Evolutionary conservation across 1,140 invertebrate genomes (phyloP).

Genomic region (Phymorhynchus buccinoides): DNA sequence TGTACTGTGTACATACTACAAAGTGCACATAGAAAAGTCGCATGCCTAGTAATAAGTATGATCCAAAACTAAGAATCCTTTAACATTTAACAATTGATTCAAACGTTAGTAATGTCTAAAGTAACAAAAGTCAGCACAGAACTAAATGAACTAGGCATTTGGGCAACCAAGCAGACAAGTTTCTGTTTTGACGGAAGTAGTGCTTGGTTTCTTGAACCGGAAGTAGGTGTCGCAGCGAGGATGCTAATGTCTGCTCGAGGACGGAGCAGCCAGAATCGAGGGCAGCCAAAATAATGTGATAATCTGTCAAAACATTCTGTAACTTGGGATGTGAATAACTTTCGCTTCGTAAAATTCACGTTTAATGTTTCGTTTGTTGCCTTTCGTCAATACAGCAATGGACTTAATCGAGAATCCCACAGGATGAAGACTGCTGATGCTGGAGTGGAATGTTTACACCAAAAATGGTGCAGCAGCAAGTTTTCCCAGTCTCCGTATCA

Average conservation of each 20-base stretch:
- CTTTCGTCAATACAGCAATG: neutral
- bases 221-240: slow-evolving; percentile 40
- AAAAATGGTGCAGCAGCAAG: slow-evolving; percentile 37
- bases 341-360: slow-evolving; percentile 8
- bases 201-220: slow-evolving; percentile 19
- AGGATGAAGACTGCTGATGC: slow-evolving; percentile 27
- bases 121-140: no score
- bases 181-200: slow-evolving; percentile 31
- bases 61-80: no score
- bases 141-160: no score
- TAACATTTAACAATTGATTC: no score
- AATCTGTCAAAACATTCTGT: neutral
- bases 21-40: no score
- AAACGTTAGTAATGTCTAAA: no score
- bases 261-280: slow-evolving; percentile 32
- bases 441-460: slow-evolving; percentile 24
- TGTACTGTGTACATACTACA: no score
- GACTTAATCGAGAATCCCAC: neutral
- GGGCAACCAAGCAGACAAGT: no score
- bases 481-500: neutral
- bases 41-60: no score
- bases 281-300: slow-evolving; percentile 26
- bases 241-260: slow-evolving; percentile 40
- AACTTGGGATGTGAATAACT: slow-evolving; percentile 23
- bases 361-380: neutral